A percentile compares a stretch with the other conserved stretches of the same genome.
Conservation (phyloP, 2,888 invertebrate genomes). For the Euproctis similis region DNA sequence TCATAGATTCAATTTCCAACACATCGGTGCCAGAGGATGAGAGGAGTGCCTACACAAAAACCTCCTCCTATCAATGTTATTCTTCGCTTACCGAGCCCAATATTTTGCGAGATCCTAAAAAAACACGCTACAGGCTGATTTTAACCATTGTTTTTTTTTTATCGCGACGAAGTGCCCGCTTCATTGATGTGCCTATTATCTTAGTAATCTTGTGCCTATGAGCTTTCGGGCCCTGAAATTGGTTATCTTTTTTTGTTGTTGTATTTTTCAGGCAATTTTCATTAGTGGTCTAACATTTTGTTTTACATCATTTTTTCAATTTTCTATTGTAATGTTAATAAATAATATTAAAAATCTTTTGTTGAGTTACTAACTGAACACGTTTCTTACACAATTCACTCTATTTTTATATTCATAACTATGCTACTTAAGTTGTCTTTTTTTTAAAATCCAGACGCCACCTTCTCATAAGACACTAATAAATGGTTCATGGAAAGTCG, state of each 20-base stretch:
- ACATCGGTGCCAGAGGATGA: constrained; percentile 1
- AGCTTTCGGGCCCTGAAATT: constrained; percentile 12
- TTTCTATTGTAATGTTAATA: too few species aligned
- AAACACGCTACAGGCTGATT: constrained; percentile 41
- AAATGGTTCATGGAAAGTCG: too few species aligned
- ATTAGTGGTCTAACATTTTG: constrained; percentile 10
- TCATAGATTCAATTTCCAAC: constrained; percentile 6
- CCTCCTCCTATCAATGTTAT: constrained; percentile 49
- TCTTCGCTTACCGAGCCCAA: constrained; percentile 55
- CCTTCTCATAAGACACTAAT: too few species aligned
- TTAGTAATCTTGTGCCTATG: constrained; percentile 28
- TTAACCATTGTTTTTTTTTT: constrained; percentile 37
- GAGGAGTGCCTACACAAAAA: too few species aligned
- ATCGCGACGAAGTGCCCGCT: constrained; percentile 34
- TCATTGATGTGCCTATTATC: constrained; percentile 44
- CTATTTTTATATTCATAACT: too few species aligned
- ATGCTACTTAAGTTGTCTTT: too few species aligned
- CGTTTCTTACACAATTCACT: too few species aligned
- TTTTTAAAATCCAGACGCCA: too few species aligned
- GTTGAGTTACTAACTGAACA: too few species aligned
- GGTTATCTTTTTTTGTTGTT: constrained; percentile 5
- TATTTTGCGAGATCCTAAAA: constrained; percentile 61
- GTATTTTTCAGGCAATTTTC: constrained; percentile 12
- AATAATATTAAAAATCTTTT: too few species aligned
- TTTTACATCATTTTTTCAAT: too few species aligned